A percentile compares a stretch with the other conserved stretches of the same genome.
Conservation (phyloP, 2,888 invertebrate species). For the Hydropsyche betteni region DNA sequence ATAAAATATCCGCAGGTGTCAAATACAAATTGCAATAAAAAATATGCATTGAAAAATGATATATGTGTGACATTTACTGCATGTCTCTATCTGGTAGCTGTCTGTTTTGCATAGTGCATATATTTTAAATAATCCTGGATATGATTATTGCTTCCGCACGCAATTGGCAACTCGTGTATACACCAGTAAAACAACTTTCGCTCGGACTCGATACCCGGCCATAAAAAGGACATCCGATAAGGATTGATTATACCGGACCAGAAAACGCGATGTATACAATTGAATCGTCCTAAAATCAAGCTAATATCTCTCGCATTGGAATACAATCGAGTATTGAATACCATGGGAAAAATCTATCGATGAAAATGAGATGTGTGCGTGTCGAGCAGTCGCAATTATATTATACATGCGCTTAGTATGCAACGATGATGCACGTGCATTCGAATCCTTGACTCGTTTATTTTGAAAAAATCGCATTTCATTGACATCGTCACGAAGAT, state of each 20-base stretch:
- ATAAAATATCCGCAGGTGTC: too few species aligned
- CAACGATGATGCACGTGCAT: neutral
- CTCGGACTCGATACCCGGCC: constrained; percentile 1
- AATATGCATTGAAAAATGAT: too few species aligned
- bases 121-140: constrained; percentile 29
- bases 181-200: constrained; percentile 18
- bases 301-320: neutral
- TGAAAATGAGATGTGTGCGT: constrained; percentile 2
- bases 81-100: neutral
- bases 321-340: neutral
- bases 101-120: constrained; percentile 21
- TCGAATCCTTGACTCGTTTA: neutral
- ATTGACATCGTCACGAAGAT: constrained; percentile 14
- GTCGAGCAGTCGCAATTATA: neutral
- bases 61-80: too few species aligned
- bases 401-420: neutral
- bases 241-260: too few species aligned
- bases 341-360: constrained; percentile 2
- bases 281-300: neutral
- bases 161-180: constrained; percentile 2
- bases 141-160: constrained; percentile 32
- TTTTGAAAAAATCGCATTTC: neutral
- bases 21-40: too few species aligned
- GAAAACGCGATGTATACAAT: too few species aligned
- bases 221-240: constrained; percentile 22